A percentile compares a stretch with the other conserved stretches of the same genome.
Evolutionary conservation across 2,888 invertebrate genomes (phyloP).

Genomic region (Sepioteuthis lessoniana): DNA sequence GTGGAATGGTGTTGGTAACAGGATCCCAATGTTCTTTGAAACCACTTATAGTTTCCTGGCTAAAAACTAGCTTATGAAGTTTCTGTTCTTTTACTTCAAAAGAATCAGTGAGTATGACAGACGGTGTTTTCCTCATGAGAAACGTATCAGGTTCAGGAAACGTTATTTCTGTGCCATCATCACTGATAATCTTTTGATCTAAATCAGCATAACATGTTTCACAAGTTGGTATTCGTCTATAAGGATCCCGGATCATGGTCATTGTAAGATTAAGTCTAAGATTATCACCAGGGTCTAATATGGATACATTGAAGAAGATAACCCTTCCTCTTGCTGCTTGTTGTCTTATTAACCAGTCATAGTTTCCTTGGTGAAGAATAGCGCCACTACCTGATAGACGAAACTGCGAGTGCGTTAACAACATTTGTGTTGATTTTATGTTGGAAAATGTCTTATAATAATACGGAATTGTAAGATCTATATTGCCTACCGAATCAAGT

Average conservation of each 20-base stretch:
- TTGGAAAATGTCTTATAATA: background rate
- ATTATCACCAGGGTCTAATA: background rate
- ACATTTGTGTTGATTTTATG: background rate
- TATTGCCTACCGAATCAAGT: background rate
- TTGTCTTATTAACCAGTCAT: background rate
- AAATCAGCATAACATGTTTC: background rate
- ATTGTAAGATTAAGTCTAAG: background rate
- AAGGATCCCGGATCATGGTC: background rate
- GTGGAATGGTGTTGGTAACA: fast-evolving
- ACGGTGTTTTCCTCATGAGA: background rate
- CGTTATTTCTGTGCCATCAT: background rate
- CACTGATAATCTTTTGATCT: background rate
- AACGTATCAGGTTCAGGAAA: background rate
- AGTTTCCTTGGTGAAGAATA: background rate
- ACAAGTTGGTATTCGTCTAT: background rate
- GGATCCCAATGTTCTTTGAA: background rate
- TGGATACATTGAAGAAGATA: background rate
- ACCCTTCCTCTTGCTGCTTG: background rate
- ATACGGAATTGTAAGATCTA: background rate
- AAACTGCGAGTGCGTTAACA: background rate
- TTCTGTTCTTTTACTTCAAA: background rate
- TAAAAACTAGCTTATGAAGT: background rate
- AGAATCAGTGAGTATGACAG: background rate
- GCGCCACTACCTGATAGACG: background rate
- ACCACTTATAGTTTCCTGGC: fast-evolving